Conservation (phyloP, 2,113 vertebrate genomes). For the Cercocebus atys region DNA sequence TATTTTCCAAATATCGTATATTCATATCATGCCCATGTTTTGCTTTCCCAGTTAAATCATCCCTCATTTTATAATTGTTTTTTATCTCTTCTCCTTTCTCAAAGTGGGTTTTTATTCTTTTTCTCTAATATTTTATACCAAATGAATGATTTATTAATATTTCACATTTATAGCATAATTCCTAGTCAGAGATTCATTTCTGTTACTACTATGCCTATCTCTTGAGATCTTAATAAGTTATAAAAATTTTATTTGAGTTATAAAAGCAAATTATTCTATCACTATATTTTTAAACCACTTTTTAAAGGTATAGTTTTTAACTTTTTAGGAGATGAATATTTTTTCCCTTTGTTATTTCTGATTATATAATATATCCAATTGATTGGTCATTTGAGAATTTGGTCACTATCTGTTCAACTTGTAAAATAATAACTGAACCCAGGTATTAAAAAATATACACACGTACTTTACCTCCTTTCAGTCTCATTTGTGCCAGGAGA, state of each 20-base stretch:
- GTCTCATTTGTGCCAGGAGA: not conserved
- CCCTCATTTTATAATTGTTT: not conserved
- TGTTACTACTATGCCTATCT: not conserved
- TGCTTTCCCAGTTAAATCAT: not conserved
- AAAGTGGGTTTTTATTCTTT: not conserved
- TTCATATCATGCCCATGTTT: not conserved
- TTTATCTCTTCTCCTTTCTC: not conserved
- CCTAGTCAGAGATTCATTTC: not conserved
- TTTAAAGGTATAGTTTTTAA: not conserved
- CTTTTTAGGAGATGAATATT: not conserved
- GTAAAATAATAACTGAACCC: not conserved
- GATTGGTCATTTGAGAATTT: not conserved
- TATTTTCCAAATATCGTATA: not conserved
- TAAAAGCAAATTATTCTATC: not conserved
- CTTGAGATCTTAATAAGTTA: not conserved
- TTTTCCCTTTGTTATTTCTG: not conserved
- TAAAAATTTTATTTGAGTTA: not conserved
- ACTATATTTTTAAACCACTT: not conserved
- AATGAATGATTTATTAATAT: not conserved
- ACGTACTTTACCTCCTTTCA: not conserved
- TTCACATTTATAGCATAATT: not conserved
- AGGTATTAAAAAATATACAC: not conserved
- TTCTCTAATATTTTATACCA: not conserved
- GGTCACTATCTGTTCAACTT: not conserved
- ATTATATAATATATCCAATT: not conserved